Evolutionary conservation across 2,797 vertebrate species (phyloP).

Genomic region (Lutjanus argentimaculatus): DNA sequence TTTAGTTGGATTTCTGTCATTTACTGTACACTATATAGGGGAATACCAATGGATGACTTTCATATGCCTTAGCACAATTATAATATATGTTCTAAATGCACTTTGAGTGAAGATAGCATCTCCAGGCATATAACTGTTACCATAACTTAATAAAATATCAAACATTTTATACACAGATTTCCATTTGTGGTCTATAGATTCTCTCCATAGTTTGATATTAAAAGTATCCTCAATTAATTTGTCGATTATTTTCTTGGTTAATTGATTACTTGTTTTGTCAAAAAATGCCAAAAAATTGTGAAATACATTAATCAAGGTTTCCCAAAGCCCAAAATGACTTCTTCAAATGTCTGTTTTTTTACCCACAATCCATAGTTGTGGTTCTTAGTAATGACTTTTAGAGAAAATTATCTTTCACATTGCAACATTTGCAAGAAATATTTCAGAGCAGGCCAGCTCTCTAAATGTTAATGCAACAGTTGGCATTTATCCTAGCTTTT

Average conservation of each 20-base stretch:
- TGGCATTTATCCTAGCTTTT: conserved; percentile 34
- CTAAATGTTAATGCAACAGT: conserved; percentile 43
- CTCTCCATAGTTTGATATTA: not conserved
- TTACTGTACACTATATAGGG: conserved; percentile 35
- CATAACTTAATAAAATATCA: conserved; percentile 15
- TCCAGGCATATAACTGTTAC: not conserved
- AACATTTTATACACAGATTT: not conserved
- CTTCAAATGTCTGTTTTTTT: too few relatives aligned
- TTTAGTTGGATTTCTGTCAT: conserved; percentile 64
- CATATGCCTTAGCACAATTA: conserved; percentile 1
- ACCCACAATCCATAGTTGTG: too few relatives aligned
- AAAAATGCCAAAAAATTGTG: too few relatives aligned
- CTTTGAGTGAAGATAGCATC: conserved; percentile 6
- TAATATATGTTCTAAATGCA: conserved; percentile 17
- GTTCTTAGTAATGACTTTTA: conserved; percentile 3
- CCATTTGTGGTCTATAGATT: conserved; percentile 2
- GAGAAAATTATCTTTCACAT: not conserved
- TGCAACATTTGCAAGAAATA: not conserved
- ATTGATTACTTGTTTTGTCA: too few relatives aligned
- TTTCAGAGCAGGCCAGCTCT: not conserved
- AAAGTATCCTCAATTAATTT: not conserved
- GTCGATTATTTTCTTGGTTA: too few relatives aligned
- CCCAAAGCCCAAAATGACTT: too few relatives aligned
- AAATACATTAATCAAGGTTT: too few relatives aligned
- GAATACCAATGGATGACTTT: conserved; percentile 41